A percentile compares a stretch with the other conserved stretches of the same genome.
Conservation (phyloP, 1,140 invertebrate species). For the Pseudomyrmex concolor region DNA sequence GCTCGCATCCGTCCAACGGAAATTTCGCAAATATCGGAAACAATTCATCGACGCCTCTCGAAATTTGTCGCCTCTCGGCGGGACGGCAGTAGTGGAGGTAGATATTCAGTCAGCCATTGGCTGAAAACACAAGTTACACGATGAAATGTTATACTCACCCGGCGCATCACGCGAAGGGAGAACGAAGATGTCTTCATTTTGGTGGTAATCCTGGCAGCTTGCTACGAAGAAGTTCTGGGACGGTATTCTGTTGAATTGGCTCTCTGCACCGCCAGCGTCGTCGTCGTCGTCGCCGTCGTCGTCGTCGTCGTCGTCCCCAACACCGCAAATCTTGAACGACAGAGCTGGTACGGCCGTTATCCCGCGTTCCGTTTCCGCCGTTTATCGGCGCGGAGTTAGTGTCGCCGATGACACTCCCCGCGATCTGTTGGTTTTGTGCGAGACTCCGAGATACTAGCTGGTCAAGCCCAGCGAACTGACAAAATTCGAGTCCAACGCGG, state of each 20-base stretch:
- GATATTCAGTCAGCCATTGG: slow-evolving; percentile 23
- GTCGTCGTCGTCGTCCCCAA: slow-evolving; percentile 26
- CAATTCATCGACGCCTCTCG: slow-evolving; percentile 8
- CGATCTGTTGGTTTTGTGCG: slow-evolving; percentile 4
- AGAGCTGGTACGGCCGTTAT: slow-evolving; percentile 18
- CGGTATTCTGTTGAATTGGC: not conserved
- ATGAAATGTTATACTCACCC: slow-evolving; percentile 86
- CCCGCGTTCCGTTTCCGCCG: slow-evolving; percentile 37
- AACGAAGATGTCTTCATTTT: slow-evolving; percentile 92
- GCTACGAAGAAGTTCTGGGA: slow-evolving; percentile 20
- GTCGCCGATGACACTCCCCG: slow-evolving; percentile 6
- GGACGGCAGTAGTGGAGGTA: not conserved
- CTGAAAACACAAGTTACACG: slow-evolving; percentile 9
- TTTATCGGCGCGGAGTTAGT: slow-evolving; percentile 11
- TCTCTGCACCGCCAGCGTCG: slow-evolving; percentile 23
- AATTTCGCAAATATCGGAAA: slow-evolving; percentile 5
- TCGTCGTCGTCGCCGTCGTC: not conserved
- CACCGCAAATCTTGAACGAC: slow-evolving; percentile 9
- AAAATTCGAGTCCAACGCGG: not conserved
- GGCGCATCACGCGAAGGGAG: slow-evolving; percentile 90
- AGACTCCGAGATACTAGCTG: slow-evolving; percentile 8
- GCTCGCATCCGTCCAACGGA: not conserved
- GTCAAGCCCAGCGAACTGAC: not conserved
- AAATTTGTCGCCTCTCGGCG: slow-evolving; percentile 13
- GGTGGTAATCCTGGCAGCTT: slow-evolving; percentile 80